Base-by-base conservation (phyloP, 2,113 vertebrate species). In the Scopus umbretta region DNA sequence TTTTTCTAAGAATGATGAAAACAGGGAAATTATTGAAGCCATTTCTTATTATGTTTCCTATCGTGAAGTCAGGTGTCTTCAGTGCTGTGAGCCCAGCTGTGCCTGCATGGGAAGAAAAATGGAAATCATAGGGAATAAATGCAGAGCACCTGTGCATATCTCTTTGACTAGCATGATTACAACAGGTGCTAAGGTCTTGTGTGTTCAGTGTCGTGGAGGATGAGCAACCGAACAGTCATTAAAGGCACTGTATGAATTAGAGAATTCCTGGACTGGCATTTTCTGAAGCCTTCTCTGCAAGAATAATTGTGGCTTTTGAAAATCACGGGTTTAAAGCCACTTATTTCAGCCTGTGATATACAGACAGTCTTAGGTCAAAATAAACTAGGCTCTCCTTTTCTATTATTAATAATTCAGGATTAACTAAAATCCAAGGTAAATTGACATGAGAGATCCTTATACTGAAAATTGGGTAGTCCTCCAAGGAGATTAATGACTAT, bases 401-500 rank as follows among this genome's bases (percentile, higher is more conserved):
- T 80, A n/a, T 80, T 89, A 66, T 90, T 91, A 83, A 80, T 88
- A 92, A 90, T 91, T 95, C 71, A 76, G 84, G 84, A 87, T 92
- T 94, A 95, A 62, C 50, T 63, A 38, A 96, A 95, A 95, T 94
- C 82, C 71, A 73, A 88, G 36, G 30, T 85, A 93, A 96, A 91
- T 76, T 88, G 89, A 72, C 75, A 36, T 76, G 83, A 94, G 42
- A 59, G 63, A 91, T 90, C 67, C 47, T 80, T 40, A 27, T 55
- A 67, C 62, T 90, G 89, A 85, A 95, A 94, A 82, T 72, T 40
- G 30, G 19, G 27, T 71, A 73, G 19, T 91, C 50, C 32, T 75
- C 45, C 7, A 30, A 79, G 80, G 20, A 73, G 20, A 73, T 81
- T 71, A 68, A 78, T 63, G 27, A 47, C 22, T 49, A 4, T 49